phyloP scores from a whole-genome alignment of 1,140 invertebrate species.

The Prorops nasuta region DNA sequence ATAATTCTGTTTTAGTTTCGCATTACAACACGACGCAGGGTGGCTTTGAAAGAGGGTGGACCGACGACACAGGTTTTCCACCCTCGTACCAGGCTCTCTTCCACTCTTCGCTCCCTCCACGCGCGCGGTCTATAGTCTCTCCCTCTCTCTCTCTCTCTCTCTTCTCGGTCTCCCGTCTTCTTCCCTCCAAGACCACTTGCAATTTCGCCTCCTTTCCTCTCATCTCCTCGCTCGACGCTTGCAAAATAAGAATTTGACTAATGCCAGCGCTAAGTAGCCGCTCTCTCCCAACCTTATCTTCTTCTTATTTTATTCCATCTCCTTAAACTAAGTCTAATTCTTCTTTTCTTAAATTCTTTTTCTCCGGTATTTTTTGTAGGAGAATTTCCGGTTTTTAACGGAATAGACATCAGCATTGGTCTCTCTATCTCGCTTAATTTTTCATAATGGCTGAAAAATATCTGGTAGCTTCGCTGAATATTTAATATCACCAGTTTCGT shows the following conservation, averaged over 20 bases:
- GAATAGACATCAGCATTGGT: too few relatives aligned
- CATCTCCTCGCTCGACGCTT: constrained; percentile 2
- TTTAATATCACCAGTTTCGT: too few relatives aligned
- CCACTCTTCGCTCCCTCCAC: constrained; percentile 7
- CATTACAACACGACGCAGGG: constrained; percentile 43
- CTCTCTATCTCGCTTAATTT: too few relatives aligned
- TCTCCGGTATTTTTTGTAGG: too few relatives aligned
- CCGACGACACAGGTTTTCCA: neutral
- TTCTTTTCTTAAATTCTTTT: too few relatives aligned
- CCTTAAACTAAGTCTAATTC: too few relatives aligned
- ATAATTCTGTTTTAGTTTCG: constrained; percentile 52
- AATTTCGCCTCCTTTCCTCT: constrained; percentile 7
- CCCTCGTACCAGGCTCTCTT: neutral
- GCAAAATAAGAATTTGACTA: constrained; percentile 44
- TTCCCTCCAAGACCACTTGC: neutral
- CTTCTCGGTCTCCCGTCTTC: too few relatives aligned
- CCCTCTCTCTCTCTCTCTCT: constrained; percentile 5
- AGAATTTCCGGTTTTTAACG: too few relatives aligned
- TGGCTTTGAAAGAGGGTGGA: constrained; percentile 8
- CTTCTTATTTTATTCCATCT: too few relatives aligned
- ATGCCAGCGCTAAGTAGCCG: constrained; percentile 49
- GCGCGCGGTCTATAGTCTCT: constrained; percentile 5
- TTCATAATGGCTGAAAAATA: too few relatives aligned
- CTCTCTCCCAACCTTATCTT: constrained; percentile 18
- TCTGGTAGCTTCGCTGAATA: too few relatives aligned